A percentile compares a stretch with the other conserved stretches of the same genome.
Evolutionary conservation across 2,888 invertebrate genomes (phyloP).

Genomic region (Barypeithes pellucidus): DNA sequence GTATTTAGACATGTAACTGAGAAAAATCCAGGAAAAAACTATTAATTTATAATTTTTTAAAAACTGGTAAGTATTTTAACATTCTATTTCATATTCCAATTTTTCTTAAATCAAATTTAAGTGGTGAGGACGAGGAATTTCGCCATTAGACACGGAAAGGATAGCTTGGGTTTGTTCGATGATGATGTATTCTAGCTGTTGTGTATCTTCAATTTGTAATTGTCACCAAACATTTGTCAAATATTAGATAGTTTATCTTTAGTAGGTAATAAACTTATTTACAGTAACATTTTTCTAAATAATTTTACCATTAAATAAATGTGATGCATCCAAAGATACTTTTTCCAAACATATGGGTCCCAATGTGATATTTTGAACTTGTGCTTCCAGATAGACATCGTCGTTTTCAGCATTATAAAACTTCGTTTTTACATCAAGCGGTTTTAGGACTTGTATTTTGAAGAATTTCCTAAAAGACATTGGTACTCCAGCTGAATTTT

Average conservation of each 20-base stretch:
- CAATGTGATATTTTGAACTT: conserved; percentile 93
- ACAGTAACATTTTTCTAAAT: background rate
- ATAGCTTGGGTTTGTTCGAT: no score
- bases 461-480: conserved; percentile 97
- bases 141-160: no score
- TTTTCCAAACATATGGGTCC: conserved; percentile 95
- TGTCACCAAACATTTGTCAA: no score
- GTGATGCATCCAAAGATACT: conserved; percentile 93
- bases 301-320: conserved; percentile 82
- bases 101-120: no score
- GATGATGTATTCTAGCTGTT: no score
- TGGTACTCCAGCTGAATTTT: conserved; percentile 81
- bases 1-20: conserved; percentile 83
- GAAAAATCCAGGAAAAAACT: conserved; percentile 7
- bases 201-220: no score
- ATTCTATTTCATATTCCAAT: no score
- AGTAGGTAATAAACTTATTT: no score
- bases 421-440: conserved; percentile 98
- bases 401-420: conserved; percentile 95
- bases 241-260: no score
- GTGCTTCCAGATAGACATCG: conserved; percentile 82
- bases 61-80: no score
- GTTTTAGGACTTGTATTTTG: conserved; percentile 98
- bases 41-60: no score
- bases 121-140: no score